Evolutionary conservation across 1,140 invertebrate species (phyloP), one percentile per base, ranked within the genome.

Genomic region (Zaprionus vittiger): DNA sequence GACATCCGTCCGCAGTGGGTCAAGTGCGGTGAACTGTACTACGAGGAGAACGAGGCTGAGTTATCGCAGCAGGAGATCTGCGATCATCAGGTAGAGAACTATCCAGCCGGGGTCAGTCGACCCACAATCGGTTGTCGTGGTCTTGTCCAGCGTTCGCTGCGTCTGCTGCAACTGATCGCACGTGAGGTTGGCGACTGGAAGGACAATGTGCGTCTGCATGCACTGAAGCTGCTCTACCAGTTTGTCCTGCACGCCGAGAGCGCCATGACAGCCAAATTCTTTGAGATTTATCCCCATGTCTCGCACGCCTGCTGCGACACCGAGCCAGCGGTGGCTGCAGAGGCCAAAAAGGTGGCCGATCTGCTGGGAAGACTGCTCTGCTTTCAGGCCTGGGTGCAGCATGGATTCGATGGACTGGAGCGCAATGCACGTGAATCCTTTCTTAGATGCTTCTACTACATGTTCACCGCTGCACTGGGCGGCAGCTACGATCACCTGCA

Each of bases 121-220:
- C 96, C 96, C 12, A 96, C 96, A 79, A 93, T 97, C 15, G 97
- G 97, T 14, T 97, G 97, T 90, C 94, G 97, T 5, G 94, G 94
- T 4, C 92, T 97, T 73, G 95, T 96, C 4, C 95, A 96, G 78
- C 94, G 95, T 77, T 94, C 96, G 80, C 91, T 96, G 28, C 94
- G 94, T 89, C 94, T 97, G 22, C 79, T 96, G 5, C 93, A 93
- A 52, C 95, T 95, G 7, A 93, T 97, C 55, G 89, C 94, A n/a
- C 92, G 93, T 4, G 97, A 97, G 86, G 93, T 97, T 1, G 83
- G 91, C 4, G 95, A 97, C 92, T 97, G 97, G 97, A 94, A 96
- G 64, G 93, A 93, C 7, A 95, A 96, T 79, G 94, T 96, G 14
- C 94, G 96, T 80, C 87, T 96, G 15, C 96, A 97, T 68, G 95